phyloP scores from a whole-genome alignment of 2,888 invertebrate species.

The Nomada hirtipes region DNA sequence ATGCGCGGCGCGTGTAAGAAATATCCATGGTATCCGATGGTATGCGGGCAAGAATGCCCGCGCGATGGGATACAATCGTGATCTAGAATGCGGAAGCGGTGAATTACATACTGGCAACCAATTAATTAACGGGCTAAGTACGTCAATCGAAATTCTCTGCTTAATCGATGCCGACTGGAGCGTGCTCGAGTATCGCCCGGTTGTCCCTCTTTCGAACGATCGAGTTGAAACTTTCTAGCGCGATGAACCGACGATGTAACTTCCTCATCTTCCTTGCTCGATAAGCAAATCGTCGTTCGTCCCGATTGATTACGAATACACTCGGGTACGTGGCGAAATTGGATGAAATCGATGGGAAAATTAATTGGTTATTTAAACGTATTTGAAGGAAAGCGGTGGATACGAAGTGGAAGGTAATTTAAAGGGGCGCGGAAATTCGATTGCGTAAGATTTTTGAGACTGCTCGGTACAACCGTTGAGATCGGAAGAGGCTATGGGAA shows the following conservation, averaged over 20 bases:
- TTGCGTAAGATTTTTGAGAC: too few relatives aligned
- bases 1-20: constrained; percentile 38
- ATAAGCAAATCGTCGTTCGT: constrained; percentile 11
- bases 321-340: background rate
- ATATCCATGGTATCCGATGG: constrained; percentile 51
- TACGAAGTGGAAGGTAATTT: too few relatives aligned
- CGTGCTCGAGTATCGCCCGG: background rate
- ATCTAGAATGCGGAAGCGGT: constrained; percentile 64
- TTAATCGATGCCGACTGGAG: constrained; percentile 50
- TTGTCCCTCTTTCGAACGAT: constrained; percentile 6
- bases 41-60: constrained; percentile 51
- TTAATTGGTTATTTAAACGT: too few relatives aligned
- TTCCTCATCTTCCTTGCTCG: constrained; percentile 26
- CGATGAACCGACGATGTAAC: constrained; percentile 17
- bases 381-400: too few relatives aligned
- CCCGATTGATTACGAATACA: background rate
- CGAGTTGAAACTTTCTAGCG: constrained; percentile 20
- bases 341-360: background rate
- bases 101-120: constrained; percentile 56
- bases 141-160: constrained; percentile 57
- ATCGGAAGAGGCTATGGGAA: too few relatives aligned
- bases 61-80: constrained; percentile 51
- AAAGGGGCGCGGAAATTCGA: too few relatives aligned
- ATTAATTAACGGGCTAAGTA: constrained; percentile 61
- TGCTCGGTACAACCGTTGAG: too few relatives aligned